phyloP scores from a whole-genome alignment of 2,797 vertebrate species.

The Cercopithecus mitis region DNA sequence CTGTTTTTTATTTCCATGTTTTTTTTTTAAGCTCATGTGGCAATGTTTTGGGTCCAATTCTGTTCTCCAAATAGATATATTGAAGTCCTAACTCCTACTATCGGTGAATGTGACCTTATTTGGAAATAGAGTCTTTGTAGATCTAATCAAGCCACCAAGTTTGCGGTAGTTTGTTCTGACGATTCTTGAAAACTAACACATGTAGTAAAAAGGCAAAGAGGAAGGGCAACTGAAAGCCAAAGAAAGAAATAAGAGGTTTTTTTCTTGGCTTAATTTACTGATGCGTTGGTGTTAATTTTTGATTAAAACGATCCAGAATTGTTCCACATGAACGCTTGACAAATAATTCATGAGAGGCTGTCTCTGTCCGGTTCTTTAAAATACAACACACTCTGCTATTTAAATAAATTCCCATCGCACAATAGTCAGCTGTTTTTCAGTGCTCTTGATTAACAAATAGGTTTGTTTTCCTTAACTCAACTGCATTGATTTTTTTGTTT shows the following conservation, averaged over 20 bases:
- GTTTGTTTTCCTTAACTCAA: slow-evolving; percentile 28
- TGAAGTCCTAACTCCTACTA: not conserved
- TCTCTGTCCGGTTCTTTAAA: not conserved
- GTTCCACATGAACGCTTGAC: not conserved
- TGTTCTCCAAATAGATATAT: no score
- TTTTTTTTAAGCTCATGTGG: not conserved
- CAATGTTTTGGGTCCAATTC: not conserved
- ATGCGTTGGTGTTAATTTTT: not conserved
- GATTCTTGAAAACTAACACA: not conserved
- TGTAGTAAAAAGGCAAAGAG: not conserved
- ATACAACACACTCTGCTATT: not conserved
- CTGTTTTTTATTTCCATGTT: not conserved
- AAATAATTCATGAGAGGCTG: not conserved
- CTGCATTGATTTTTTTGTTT: slow-evolving; percentile 32
- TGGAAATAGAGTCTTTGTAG: not conserved
- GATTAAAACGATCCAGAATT: not conserved
- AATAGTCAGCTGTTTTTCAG: not conserved
- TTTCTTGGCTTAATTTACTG: not conserved
- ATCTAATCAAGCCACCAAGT: not conserved
- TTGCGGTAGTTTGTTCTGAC: not conserved
- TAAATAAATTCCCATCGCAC: not conserved
- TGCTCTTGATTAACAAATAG: not conserved
- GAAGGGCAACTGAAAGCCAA: not conserved
- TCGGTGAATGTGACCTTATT: not conserved
- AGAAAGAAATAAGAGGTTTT: not conserved